Conservation (phyloP, 2,797 vertebrate species). For the Sandelia bainsii region DNA sequence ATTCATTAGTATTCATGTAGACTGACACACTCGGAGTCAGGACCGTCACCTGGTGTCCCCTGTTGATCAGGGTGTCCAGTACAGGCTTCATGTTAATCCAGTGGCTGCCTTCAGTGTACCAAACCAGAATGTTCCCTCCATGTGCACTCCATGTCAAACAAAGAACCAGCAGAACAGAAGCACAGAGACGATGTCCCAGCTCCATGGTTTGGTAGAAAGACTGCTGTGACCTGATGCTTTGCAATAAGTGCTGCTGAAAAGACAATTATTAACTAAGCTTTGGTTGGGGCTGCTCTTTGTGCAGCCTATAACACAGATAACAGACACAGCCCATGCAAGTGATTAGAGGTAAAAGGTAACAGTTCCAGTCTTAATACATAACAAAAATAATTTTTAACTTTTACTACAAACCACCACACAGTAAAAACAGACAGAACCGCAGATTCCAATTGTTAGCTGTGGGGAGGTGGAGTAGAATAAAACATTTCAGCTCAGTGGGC, state of each 20-base stretch:
- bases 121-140: conserved; percentile 86
- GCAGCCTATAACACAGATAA: background rate
- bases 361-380: too few relatives aligned
- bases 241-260: background rate
- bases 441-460: background rate
- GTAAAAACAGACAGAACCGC: background rate
- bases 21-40: conserved; percentile 75
- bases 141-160: conserved; percentile 24
- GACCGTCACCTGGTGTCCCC: conserved; percentile 85
- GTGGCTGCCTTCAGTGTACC: conserved; percentile 89
- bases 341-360: too few relatives aligned
- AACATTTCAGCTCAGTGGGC: conserved; percentile 2
- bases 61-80: conserved; percentile 78
- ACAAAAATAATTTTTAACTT: background rate
- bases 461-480: conserved; percentile 1
- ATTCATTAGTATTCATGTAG: conserved; percentile 77
- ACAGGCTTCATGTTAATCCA: conserved; percentile 89
- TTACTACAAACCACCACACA: background rate
- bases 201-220: conserved; percentile 41
- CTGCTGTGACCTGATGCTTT: background rate
- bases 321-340: too few relatives aligned
- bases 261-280: conserved; percentile 69
- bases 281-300: conserved; percentile 5
- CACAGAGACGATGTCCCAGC: conserved; percentile 28
- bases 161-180: conserved; percentile 61